Evolutionary conservation across 2,888 invertebrate genomes (phyloP).

Genomic region (Drepanosiphum platanoidis): DNA sequence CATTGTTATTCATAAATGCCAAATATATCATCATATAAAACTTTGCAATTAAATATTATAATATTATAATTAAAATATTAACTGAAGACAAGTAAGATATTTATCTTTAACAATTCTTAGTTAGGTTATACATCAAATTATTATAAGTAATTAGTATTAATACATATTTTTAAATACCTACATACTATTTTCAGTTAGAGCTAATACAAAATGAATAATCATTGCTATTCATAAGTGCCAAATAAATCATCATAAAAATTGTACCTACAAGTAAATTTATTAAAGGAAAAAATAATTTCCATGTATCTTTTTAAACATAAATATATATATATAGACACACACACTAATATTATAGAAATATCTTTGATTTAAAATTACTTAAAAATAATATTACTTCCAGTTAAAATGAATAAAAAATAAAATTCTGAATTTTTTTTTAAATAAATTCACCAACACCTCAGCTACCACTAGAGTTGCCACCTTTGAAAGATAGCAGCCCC

Average conservation of each 20-base stretch:
- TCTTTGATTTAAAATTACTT: too few species aligned
- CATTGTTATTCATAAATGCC: slow-evolving; percentile 34
- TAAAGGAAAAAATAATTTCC: too few species aligned
- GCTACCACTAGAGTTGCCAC: too few species aligned
- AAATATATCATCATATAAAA: not conserved
- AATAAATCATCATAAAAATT: not conserved
- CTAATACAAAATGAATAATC: slow-evolving; percentile 46
- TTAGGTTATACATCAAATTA: not conserved
- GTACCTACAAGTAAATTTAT: too few species aligned
- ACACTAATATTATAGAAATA: too few species aligned
- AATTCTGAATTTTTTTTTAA: too few species aligned
- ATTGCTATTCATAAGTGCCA: not conserved
- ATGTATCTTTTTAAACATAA: not conserved
- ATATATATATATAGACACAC: too few species aligned
- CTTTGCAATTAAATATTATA: too few species aligned
- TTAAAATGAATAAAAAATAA: too few species aligned
- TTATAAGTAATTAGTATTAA: not conserved
- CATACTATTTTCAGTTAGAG: slow-evolving; percentile 1
- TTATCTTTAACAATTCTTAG: not conserved
- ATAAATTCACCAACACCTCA: too few species aligned
- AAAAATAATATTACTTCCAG: too few species aligned
- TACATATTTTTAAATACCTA: not conserved
- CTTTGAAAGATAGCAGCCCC: too few species aligned
- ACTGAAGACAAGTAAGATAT: not conserved
- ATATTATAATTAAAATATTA: not conserved